phyloP scores from a whole-genome alignment of 2,113 vertebrate genomes.

The Xiphorhynchus elegans region DNA sequence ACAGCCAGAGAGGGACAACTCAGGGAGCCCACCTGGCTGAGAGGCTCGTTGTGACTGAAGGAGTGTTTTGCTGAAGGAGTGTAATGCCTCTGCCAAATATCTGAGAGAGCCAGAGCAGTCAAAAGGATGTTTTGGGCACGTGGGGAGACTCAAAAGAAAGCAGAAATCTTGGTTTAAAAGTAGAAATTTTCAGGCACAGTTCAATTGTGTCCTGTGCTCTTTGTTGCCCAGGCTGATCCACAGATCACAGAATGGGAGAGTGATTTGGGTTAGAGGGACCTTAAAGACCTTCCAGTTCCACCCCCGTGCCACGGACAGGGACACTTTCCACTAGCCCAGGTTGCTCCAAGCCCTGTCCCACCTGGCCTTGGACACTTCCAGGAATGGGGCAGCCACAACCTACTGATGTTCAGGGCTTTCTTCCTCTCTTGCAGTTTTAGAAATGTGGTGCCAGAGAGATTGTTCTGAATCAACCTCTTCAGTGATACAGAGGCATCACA shows the following conservation, averaged over 20 bases:
- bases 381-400: background rate
- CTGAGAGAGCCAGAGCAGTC: background rate
- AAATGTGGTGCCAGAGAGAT: background rate
- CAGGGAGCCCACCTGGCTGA: accelerated
- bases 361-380: background rate
- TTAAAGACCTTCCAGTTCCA: background rate
- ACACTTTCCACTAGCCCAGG: background rate
- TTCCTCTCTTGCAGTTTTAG: background rate
- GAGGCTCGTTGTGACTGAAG: background rate
- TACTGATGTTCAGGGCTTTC: background rate
- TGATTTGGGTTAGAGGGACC: background rate
- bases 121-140: background rate
- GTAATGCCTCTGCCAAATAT: background rate
- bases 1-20: too few relatives aligned
- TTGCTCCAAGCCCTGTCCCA: accelerated
- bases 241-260: background rate
- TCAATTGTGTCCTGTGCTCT: background rate
- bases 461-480: background rate
- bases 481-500: background rate
- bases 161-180: background rate
- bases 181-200: background rate
- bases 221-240: background rate
- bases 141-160: background rate
- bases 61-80: background rate
- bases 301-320: background rate